Conservation (phyloP, 2,888 invertebrate genomes). For the Cephus pulcher region DNA sequence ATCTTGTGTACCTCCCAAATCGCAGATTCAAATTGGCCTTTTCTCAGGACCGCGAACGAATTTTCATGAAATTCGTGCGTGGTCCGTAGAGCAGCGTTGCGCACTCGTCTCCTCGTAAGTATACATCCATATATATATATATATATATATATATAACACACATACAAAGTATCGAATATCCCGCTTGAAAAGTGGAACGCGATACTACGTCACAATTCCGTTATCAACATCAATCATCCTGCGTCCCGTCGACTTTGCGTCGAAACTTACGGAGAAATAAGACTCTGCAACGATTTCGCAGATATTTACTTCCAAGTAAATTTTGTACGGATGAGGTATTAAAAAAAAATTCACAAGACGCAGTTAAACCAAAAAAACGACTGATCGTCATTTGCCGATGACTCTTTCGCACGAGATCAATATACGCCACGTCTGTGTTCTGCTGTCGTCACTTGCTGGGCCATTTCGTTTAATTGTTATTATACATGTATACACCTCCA, state of each 20-base stretch:
- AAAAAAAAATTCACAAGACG: neutral
- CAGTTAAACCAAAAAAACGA: neutral
- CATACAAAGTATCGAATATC: neutral
- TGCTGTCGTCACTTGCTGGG: too few species aligned
- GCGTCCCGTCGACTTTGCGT: neutral
- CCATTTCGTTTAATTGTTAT: neutral
- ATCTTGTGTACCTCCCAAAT: slow-evolving; percentile 35
- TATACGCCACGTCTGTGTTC: neutral
- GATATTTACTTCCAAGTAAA: neutral
- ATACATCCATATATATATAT: neutral
- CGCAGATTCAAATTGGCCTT: slow-evolving; percentile 47
- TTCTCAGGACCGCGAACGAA: slow-evolving; percentile 52
- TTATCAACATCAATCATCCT: neutral
- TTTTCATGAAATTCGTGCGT: slow-evolving; percentile 50
- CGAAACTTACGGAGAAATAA: neutral
- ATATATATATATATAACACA: neutral
- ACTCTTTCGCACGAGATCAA: too few species aligned
- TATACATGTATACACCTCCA: neutral
- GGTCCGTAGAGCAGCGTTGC: slow-evolving; percentile 32
- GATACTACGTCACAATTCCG: neutral
- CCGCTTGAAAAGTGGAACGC: neutral
- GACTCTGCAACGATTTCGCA: neutral
- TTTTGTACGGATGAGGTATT: neutral
- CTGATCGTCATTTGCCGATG: neutral
- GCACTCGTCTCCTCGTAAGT: neutral